Conservation (phyloP, 2,888 invertebrate genomes). For the Chymomyza amoena region DNA sequence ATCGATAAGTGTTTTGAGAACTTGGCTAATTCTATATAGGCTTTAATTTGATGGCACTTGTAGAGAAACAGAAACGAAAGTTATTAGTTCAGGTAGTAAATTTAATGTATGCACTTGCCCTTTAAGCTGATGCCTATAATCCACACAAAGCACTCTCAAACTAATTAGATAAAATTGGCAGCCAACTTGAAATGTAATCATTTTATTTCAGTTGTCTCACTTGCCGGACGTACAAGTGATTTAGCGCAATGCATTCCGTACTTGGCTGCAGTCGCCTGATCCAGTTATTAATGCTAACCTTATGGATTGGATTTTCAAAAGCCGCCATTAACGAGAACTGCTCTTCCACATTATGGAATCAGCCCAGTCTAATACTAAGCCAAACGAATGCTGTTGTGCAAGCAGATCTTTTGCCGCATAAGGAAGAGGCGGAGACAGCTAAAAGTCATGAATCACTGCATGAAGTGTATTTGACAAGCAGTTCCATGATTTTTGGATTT, state of each 20-base stretch:
- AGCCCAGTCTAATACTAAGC: neutral
- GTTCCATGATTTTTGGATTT: conserved; percentile 78
- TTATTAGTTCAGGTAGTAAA: too few species aligned
- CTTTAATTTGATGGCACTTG: too few species aligned
- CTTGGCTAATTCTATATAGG: too few species aligned
- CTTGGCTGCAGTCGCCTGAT: neutral
- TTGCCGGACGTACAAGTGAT: neutral
- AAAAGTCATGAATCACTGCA: conserved; percentile 28
- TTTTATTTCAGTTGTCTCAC: neutral
- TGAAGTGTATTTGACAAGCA: conserved; percentile 69
- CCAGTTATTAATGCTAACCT: neutral
- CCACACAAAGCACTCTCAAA: neutral
- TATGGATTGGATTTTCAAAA: neutral
- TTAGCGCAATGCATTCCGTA: neutral
- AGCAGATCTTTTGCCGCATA: neutral
- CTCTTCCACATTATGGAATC: neutral
- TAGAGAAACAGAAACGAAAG: too few species aligned
- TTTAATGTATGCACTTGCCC: neutral
- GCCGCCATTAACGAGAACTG: neutral
- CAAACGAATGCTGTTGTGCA: neutral
- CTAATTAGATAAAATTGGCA: neutral
- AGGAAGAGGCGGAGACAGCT: neutral
- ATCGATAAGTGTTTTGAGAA: too few species aligned
- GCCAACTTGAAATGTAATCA: neutral
- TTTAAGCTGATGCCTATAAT: neutral